Percentiles rank a stretch among this genome's conserved stretches.
Conservation (phyloP, 1,140 invertebrate species). For the Musca domestica region DNA sequence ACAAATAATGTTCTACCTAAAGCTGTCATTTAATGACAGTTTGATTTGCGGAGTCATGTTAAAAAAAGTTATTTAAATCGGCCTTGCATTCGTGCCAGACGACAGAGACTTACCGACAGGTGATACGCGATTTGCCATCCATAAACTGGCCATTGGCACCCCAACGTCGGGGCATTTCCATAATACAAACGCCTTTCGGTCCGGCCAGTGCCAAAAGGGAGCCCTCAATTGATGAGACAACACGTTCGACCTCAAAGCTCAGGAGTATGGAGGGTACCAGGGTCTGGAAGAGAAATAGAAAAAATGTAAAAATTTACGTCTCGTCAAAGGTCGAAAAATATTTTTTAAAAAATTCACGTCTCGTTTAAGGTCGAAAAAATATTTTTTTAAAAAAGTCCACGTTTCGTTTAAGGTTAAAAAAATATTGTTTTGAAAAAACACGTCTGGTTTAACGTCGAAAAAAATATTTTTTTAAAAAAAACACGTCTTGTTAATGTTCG, state of each 20-base stretch:
- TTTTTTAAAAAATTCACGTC: background rate
- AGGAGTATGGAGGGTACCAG: slow-evolving; percentile 46
- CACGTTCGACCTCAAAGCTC: slow-evolving; percentile 48
- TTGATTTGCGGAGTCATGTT: slow-evolving; percentile 2
- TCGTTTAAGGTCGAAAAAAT: background rate
- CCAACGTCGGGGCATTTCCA: slow-evolving; percentile 55
- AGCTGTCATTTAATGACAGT: slow-evolving; percentile 21
- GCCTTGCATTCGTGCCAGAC: background rate
- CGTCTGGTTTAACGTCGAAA: too few species aligned
- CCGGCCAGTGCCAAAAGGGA: slow-evolving; percentile 49
- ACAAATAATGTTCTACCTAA: slow-evolving; percentile 46
- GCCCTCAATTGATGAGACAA: slow-evolving; percentile 49
- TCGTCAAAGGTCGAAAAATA: background rate
- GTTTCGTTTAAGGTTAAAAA: too few species aligned
- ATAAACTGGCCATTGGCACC: slow-evolving; percentile 48
- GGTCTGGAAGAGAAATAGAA: slow-evolving; percentile 32
- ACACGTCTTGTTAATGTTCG: too few species aligned
- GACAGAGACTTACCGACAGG: slow-evolving; percentile 29
- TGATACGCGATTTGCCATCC: slow-evolving; percentile 42
- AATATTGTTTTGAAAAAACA: slow-evolving; percentile 5
- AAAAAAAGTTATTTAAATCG: background rate
- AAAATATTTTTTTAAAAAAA: too few species aligned
- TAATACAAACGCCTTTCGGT: slow-evolving; percentile 44
- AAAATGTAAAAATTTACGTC: too few species aligned
- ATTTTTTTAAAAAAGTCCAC: too few species aligned